Evolutionary conservation across 2,797 vertebrate species (phyloP).

Genomic region (Falco naumanni): DNA sequence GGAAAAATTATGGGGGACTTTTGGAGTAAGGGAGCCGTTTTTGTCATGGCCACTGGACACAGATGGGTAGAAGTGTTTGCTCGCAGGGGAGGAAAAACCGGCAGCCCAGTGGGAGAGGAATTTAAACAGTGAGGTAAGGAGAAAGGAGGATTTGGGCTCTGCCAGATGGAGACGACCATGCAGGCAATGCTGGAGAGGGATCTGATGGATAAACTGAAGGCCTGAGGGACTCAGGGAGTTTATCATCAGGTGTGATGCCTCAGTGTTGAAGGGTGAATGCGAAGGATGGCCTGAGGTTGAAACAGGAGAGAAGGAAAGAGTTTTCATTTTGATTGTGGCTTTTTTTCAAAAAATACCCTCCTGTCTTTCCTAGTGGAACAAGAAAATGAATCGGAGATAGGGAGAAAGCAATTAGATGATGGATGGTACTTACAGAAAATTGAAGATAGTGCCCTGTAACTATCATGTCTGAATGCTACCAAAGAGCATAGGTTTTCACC

Average conservation of each 20-base stretch:
- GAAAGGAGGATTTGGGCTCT: conserved; percentile 17
- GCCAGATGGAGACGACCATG: neutral
- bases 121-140: conserved; percentile 25
- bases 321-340: neutral
- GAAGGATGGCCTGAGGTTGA: neutral
- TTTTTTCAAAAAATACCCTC: neutral
- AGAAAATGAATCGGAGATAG: neutral
- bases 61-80: conserved; percentile 21
- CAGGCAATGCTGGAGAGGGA: neutral
- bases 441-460: neutral
- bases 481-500: neutral
- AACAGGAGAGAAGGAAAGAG: neutral
- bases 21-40: neutral
- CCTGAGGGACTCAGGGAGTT: neutral
- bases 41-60: neutral
- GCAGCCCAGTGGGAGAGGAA: conserved; percentile 22
- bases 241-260: neutral
- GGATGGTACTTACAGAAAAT: neutral
- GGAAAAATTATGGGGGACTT: neutral
- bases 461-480: neutral
- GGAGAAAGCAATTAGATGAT: neutral
- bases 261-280: neutral
- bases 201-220: neutral
- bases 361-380: neutral
- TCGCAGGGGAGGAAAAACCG: neutral